These are phyloP conservation scores for Albula goreensis DNA, from an alignment of 2,113 vertebrate species.

Conservation along the genomic window DNA sequence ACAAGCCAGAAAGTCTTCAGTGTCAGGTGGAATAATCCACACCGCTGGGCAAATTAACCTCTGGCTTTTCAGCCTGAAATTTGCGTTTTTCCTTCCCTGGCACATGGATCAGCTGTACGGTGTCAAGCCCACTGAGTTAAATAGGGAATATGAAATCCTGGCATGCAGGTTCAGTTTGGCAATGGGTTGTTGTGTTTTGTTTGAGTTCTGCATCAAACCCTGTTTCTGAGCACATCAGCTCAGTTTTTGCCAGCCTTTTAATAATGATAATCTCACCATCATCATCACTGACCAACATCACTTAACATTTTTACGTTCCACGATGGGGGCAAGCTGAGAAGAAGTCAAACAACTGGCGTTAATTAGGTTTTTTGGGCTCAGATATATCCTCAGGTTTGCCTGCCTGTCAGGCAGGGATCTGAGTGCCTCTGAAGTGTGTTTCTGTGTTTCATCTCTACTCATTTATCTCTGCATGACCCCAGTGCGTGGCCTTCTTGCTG, in stretches of 20 bases:
- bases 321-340: neutral
- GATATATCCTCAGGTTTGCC: too few species aligned
- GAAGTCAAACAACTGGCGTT: neutral
- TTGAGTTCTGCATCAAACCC: neutral
- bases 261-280: too few species aligned
- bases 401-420: neutral
- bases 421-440: neutral
- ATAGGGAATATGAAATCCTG: neutral
- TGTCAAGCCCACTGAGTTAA: neutral
- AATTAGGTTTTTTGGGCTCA: neutral
- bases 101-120: neutral
- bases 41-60: conserved; percentile 18
- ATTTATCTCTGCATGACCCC: neutral
- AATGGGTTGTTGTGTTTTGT: neutral
- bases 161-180: neutral
- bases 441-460: neutral
- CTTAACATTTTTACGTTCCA: too few species aligned
- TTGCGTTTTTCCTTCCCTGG: neutral
- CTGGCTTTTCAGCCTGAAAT: neutral
- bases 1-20: conserved; percentile 14
- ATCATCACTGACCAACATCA: too few species aligned
- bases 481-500: neutral
- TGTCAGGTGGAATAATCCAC: neutral
- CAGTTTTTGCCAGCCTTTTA: neutral
- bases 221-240: neutral